phyloP scores from a whole-genome alignment of 2,113 vertebrate species.

The Siniperca chuatsi region DNA sequence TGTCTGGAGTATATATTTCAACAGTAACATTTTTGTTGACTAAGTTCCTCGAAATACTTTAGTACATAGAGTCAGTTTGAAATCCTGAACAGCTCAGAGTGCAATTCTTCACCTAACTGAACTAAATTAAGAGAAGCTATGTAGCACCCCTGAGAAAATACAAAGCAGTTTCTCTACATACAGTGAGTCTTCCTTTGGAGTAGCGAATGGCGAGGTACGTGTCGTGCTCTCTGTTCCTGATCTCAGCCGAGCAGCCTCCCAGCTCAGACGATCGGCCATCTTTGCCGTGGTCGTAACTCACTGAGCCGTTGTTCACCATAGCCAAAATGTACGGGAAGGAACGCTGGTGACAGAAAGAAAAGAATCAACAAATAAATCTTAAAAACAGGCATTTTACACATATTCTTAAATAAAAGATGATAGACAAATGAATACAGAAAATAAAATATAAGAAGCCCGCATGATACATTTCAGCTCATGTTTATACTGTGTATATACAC shows the following conservation, averaged over 20 bases:
- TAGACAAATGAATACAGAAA: neutral
- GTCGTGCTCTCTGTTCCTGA: slow-evolving; percentile 94
- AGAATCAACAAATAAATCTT: neutral
- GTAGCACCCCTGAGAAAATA: rapidly evolving
- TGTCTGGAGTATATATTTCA: neutral
- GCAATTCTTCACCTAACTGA: neutral
- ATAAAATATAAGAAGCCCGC: neutral
- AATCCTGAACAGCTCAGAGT: too few species aligned
- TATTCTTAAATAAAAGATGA: neutral
- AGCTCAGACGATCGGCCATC: slow-evolving; percentile 93
- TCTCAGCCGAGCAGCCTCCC: slow-evolving; percentile 93
- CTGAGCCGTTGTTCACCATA: slow-evolving; percentile 97
- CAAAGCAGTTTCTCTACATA: slow-evolving; percentile 69
- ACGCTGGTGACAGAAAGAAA: slow-evolving; percentile 80
- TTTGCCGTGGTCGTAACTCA: slow-evolving; percentile 95
- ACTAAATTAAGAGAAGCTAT: neutral
- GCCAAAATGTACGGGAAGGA: slow-evolving; percentile 96
- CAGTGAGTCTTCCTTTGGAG: slow-evolving; percentile 94
- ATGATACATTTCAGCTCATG: neutral
- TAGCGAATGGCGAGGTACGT: slow-evolving; percentile 98
- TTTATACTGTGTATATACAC: neutral
- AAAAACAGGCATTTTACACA: neutral
- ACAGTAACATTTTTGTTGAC: neutral
- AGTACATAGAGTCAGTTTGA: neutral
- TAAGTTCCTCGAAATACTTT: neutral